phyloP scores from a whole-genome alignment of 2,797 vertebrate species.

The Rousettus madagascariensis region DNA sequence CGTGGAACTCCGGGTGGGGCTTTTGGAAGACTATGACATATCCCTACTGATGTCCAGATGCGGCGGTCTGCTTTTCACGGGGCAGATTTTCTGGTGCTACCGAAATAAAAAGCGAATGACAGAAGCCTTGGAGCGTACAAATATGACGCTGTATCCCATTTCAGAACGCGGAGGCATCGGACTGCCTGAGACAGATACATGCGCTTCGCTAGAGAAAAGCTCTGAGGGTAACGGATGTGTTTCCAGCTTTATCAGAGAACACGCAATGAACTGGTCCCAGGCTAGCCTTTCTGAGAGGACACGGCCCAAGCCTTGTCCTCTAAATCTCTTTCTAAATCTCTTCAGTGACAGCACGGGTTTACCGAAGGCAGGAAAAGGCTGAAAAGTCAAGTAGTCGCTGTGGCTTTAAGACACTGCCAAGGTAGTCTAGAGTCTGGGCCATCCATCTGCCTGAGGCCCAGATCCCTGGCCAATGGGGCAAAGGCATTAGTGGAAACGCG shows the following conservation, averaged over 20 bases:
- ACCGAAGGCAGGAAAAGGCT: not conserved
- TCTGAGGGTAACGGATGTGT: not conserved
- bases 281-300: not conserved
- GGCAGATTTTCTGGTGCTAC: not conserved
- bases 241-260: constrained; percentile 2
- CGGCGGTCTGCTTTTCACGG: not conserved
- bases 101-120: not conserved
- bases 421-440: not conserved
- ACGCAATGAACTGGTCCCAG: not conserved
- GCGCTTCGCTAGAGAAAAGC: not conserved
- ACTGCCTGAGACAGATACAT: not conserved
- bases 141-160: not conserved
- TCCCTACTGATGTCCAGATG: not conserved
- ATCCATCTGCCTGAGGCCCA: not conserved
- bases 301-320: not conserved
- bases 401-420: not conserved
- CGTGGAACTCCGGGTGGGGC: not conserved
- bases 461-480: not conserved
- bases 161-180: not conserved
- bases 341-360: not conserved
- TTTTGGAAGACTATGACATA: not conserved
- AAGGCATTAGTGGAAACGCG: rapidly evolving
- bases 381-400: not conserved
- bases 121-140: not conserved
- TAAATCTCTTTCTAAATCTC: constrained; percentile 16